Evolutionary conservation across 2,113 vertebrate species (phyloP).

Genomic region (Cinclus cinclus): DNA sequence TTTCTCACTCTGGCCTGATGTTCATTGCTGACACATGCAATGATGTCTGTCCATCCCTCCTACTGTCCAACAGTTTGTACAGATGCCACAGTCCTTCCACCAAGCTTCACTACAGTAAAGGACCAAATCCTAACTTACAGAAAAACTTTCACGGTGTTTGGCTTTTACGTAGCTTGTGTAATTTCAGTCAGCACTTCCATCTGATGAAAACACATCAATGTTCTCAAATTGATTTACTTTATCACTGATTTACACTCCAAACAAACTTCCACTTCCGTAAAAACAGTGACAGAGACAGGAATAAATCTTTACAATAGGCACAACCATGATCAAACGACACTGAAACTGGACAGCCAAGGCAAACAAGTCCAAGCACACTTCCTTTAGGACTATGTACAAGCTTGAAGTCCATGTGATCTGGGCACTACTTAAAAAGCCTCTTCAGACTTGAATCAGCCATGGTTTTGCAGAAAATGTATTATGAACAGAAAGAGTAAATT

Average conservation of each 20-base stretch:
- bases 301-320: background rate
- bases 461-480: background rate
- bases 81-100: background rate
- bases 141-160: background rate
- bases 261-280: background rate
- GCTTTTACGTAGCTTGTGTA: background rate
- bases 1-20: background rate
- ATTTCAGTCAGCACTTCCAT: background rate
- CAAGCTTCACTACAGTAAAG: background rate
- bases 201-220: background rate
- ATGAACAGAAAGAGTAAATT: background rate
- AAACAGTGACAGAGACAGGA: background rate
- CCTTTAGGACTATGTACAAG: background rate
- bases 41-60: no score
- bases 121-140: background rate
- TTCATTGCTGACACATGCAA: background rate
- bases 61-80: background rate
- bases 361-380: background rate
- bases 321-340: background rate
- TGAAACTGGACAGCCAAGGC: background rate
- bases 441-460: background rate
- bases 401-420: background rate
- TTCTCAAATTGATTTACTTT: background rate
- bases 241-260: background rate
- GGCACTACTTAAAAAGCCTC: background rate